Conservation (phyloP, 2,888 invertebrate species). For the Saturnia pavonia region DNA sequence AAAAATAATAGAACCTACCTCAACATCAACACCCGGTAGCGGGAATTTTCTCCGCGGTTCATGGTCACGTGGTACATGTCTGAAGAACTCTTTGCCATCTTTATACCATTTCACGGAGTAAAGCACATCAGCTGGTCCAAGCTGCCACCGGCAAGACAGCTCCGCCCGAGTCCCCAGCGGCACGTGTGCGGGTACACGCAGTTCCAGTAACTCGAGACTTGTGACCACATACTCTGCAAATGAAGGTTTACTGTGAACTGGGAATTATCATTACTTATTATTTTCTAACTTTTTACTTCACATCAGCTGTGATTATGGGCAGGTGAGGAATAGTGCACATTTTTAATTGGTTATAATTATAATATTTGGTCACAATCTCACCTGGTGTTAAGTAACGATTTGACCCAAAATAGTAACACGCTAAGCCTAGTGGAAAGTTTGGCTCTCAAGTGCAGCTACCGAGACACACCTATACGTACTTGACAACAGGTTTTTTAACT, state of each 20-base stretch:
- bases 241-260: constrained; percentile 12
- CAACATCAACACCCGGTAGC: constrained; percentile 91
- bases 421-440: background rate
- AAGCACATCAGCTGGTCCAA: constrained; percentile 88
- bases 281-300: background rate
- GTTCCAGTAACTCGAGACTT: constrained; percentile 86
- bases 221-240: constrained; percentile 60
- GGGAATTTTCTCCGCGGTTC: constrained; percentile 91
- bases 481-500: background rate
- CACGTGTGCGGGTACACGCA: constrained; percentile 91
- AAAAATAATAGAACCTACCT: constrained; percentile 85
- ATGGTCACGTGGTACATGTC: constrained; percentile 91
- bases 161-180: constrained; percentile 88
- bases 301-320: background rate
- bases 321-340: background rate
- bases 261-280: background rate
- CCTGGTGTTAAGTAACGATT: background rate
- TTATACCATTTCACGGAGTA: constrained; percentile 97
- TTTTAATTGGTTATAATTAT: too few relatives aligned
- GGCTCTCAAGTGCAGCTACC: background rate
- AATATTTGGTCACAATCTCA: too few relatives aligned
- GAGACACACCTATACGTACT: background rate
- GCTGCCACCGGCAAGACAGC: constrained; percentile 91
- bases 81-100: constrained; percentile 94
- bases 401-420: background rate